Evolutionary conservation across 2,113 vertebrate species (phyloP).

Genomic region (Chaetodon auriga): DNA sequence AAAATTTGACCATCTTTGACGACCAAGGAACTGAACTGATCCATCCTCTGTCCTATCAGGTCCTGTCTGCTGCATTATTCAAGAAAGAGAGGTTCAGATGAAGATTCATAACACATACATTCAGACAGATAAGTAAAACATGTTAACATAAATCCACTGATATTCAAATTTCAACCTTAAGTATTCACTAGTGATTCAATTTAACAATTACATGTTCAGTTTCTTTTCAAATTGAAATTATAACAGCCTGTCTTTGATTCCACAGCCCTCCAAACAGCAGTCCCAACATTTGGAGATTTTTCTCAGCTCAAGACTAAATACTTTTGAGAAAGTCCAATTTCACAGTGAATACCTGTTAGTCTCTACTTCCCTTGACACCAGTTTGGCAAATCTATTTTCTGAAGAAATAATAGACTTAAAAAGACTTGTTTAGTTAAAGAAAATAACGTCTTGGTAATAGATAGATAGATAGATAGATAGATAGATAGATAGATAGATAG

Average conservation of each 20-base stretch:
- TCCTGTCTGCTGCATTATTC: too few species aligned
- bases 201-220: not conserved
- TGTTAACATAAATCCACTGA: not conserved
- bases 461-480: too few species aligned
- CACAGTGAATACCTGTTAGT: too few species aligned
- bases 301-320: too few species aligned
- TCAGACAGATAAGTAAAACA: not conserved
- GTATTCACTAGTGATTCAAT: not conserved
- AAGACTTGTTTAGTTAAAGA: not conserved
- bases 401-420: not conserved
- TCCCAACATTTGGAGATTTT: not conserved
- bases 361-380: too few species aligned
- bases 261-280: not conserved
- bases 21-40: too few species aligned
- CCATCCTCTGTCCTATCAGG: too few species aligned
- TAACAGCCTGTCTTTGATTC: not conserved
- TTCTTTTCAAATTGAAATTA: not conserved
- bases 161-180: not conserved
- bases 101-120: too few species aligned
- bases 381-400: not conserved
- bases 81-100: too few species aligned
- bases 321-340: too few species aligned
- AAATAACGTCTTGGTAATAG: not conserved
- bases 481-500: too few species aligned
- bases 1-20: too few species aligned